Evolutionary conservation across 2,113 vertebrate species (phyloP).

Genomic region (Cichladusa arquata): DNA sequence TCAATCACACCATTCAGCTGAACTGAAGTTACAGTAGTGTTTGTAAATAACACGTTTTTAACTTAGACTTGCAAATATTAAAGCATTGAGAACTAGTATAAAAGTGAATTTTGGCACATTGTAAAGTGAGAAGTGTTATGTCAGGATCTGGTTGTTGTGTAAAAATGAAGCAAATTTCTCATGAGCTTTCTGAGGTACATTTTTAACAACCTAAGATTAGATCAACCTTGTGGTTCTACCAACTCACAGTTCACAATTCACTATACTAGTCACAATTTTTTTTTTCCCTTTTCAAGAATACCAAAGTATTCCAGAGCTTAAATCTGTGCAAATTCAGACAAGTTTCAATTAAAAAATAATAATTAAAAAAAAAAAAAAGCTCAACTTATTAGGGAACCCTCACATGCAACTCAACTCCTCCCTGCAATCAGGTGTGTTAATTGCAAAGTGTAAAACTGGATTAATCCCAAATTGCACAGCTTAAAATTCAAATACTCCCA

Average conservation of each 20-base stretch:
- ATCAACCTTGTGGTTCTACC: conserved; percentile 25
- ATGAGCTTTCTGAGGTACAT: conserved; percentile 73
- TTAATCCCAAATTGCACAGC: conserved; percentile 25
- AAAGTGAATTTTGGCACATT: conserved; percentile 88
- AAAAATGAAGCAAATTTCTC: conserved; percentile 57
- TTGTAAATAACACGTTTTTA: conserved; percentile 82
- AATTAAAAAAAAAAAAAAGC: background rate
- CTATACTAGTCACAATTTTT: conserved; percentile 55
- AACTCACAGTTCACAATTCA: conserved; percentile 75
- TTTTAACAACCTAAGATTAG: conserved; percentile 64
- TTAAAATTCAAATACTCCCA: background rate
- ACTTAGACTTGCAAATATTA: conserved; percentile 76
- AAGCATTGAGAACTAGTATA: conserved; percentile 79
- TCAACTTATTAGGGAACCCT: background rate
- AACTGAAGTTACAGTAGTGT: conserved; percentile 97
- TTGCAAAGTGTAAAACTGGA: background rate
- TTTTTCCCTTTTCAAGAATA: conserved; percentile 75
- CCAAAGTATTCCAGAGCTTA: conserved; percentile 74
- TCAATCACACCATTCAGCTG: conserved; percentile 89
- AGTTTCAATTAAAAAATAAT: conserved; percentile 60
- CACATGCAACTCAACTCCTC: background rate
- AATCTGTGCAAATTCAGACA: conserved; percentile 81
- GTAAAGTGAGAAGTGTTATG: conserved; percentile 69
- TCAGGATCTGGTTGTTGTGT: conserved; percentile 40
- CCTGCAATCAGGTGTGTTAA: background rate